phyloP scores from a whole-genome alignment of 1,140 invertebrate genomes.

The Drosophila suzukii region DNA sequence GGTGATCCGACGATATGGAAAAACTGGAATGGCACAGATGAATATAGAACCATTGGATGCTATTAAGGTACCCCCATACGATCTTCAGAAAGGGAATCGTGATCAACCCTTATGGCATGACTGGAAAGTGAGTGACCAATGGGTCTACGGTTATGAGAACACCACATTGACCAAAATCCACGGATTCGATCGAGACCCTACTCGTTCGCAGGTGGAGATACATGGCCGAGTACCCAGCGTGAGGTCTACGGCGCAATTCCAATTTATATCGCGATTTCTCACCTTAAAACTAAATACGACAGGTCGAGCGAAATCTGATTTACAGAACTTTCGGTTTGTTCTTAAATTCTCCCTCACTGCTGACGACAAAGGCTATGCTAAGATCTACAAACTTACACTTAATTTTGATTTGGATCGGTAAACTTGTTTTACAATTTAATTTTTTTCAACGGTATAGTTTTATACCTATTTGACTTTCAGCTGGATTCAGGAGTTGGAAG shows the following conservation, averaged over 20 bases:
- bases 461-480: background rate
- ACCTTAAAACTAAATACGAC: background rate
- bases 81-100: no score
- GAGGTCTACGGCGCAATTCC: background rate
- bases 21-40: background rate
- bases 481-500: background rate
- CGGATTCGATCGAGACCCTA: no score
- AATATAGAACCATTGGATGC: no score
- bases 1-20: background rate
- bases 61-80: no score
- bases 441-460: no score
- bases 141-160: no score
- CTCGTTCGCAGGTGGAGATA: no score
- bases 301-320: background rate
- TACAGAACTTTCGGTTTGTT: background rate
- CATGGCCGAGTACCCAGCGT: no score
- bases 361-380: background rate
- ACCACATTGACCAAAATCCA: no score
- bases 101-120: no score
- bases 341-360: background rate
- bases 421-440: background rate
- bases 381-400: background rate
- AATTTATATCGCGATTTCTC: background rate
- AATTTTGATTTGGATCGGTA: background rate
- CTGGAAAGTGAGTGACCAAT: no score